Evolutionary conservation across 2,888 invertebrate species (phyloP).

Genomic region (Drosophila sordidula): DNA sequence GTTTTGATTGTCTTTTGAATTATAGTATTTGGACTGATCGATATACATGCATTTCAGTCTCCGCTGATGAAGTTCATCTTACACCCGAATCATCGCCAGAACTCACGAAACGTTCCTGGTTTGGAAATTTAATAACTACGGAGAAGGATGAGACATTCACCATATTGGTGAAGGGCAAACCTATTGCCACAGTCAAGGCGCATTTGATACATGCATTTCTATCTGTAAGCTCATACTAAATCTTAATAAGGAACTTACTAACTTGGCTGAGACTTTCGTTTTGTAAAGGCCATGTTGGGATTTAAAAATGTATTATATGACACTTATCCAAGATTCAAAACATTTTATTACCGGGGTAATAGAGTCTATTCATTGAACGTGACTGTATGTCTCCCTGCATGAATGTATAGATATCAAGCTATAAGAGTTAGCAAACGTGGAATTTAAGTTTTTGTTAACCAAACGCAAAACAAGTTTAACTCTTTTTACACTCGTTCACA

Average conservation of each 20-base stretch:
- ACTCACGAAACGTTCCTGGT: constrained; percentile 99
- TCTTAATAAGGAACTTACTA: background rate
- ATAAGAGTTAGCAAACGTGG: no score
- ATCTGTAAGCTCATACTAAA: constrained; percentile 89
- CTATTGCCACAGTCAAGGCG: constrained; percentile 98
- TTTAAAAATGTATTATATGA: no score
- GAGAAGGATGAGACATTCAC: constrained; percentile 99
- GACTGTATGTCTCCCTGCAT: no score
- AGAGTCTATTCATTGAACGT: no score
- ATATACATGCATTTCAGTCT: constrained; percentile 86
- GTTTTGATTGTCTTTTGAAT: background rate
- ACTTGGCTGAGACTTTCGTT: no score
- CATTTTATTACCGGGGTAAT: no score
- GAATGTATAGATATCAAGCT: no score
- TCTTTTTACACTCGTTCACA: no score
- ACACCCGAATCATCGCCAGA: constrained; percentile 98
- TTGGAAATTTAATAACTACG: constrained; percentile 98
- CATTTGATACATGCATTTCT: constrained; percentile 99
- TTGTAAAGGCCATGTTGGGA: no score
- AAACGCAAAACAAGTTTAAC: no score
- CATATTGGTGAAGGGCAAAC: constrained; percentile 97
- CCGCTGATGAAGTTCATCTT: constrained; percentile 95
- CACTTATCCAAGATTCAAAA: no score
- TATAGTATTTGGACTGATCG: background rate
- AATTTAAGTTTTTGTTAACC: no score